Evolutionary conservation across 1,140 invertebrate genomes (phyloP).

Genomic region (Drosophila kikkawai): DNA sequence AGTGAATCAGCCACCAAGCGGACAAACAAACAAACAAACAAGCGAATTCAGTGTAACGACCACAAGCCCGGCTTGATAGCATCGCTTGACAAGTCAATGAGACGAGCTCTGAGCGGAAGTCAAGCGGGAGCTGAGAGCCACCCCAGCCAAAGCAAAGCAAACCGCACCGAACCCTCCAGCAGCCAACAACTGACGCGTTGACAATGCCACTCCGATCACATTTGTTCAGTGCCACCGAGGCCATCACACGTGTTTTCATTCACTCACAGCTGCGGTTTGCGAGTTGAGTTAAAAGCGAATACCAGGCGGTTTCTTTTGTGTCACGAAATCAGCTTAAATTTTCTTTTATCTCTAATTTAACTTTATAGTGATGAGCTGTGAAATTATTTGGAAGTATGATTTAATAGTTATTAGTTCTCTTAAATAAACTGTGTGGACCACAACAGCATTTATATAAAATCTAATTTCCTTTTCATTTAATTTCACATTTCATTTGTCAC

Average conservation of each 20-base stretch:
- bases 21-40: slow-evolving; percentile 48
- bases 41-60: slow-evolving; percentile 49
- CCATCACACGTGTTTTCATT: slow-evolving; percentile 23
- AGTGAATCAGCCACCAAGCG: slow-evolving; percentile 49
- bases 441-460: slow-evolving; percentile 1
- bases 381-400: not conserved
- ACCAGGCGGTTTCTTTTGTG: not conserved
- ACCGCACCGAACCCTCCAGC: slow-evolving; percentile 8
- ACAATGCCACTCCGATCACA: slow-evolving; percentile 34
- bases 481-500: slow-evolving; percentile 14
- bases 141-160: slow-evolving; percentile 5
- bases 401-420: not conserved
- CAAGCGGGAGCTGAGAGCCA: slow-evolving; percentile 17
- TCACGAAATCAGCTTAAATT: too few relatives aligned
- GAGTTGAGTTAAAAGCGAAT: not conserved
- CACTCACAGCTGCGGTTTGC: not conserved
- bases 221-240: slow-evolving; percentile 33
- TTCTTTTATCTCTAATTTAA: not conserved
- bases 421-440: not conserved
- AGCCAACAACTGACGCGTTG: slow-evolving; percentile 20
- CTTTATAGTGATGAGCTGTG: not conserved
- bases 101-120: slow-evolving; percentile 36
- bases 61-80: slow-evolving; percentile 50
- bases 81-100: slow-evolving; percentile 59
- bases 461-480: slow-evolving; percentile 6